A percentile compares a stretch with the other conserved stretches of the same genome.
Evolutionary conservation across 2,113 vertebrate species (phyloP).

Genomic region (Salvator merianae): DNA sequence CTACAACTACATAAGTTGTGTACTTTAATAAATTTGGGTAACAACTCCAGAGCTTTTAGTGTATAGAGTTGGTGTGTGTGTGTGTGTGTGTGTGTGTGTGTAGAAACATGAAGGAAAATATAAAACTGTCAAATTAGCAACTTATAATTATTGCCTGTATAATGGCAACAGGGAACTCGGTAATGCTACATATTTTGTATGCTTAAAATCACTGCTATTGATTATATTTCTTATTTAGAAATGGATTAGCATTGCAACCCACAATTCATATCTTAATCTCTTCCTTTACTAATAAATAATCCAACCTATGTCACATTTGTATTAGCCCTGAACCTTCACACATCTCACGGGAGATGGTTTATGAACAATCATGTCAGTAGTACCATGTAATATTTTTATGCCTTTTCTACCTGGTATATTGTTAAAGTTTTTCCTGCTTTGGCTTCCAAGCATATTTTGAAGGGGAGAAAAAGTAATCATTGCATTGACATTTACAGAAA

Average conservation of each 20-base stretch:
- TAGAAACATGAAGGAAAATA: neutral
- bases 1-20: no score
- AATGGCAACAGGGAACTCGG: neutral
- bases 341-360: neutral
- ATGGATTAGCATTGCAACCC: neutral
- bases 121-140: neutral
- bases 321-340: neutral
- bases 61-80: neutral
- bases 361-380: neutral
- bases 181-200: neutral
- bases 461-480: neutral
- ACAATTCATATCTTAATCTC: neutral
- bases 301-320: neutral
- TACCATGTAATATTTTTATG: neutral
- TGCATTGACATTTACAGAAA: constrained; percentile 28
- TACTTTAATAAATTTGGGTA: neutral
- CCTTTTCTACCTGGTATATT: neutral
- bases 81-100: no score
- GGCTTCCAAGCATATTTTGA: constrained; percentile 11
- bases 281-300: neutral
- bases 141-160: neutral
- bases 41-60: neutral
- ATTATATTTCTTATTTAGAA: neutral
- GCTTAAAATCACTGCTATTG: neutral
- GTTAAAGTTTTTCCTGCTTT: neutral